phyloP scores from a whole-genome alignment of 2,888 invertebrate species.

The Phyllotreta cruciferae region DNA sequence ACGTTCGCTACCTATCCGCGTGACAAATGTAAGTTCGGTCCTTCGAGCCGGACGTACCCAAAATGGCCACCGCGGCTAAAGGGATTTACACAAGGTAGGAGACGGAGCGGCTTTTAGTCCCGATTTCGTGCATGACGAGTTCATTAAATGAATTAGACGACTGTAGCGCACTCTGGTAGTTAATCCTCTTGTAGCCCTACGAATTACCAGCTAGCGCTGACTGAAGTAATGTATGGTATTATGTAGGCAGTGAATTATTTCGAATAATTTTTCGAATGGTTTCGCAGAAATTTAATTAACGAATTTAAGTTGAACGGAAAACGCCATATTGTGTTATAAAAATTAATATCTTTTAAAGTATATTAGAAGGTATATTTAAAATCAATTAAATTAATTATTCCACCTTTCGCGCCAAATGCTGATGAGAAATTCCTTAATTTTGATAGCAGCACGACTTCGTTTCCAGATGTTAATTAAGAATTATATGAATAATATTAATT shows the following conservation, averaged over 20 bases:
- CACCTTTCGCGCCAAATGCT: too few species aligned
- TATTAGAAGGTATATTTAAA: too few species aligned
- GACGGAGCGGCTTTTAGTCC: slow-evolving; percentile 50
- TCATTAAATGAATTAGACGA: slow-evolving; percentile 55
- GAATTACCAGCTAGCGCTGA: slow-evolving; percentile 17
- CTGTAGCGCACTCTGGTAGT: slow-evolving; percentile 27
- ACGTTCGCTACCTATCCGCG: slow-evolving; percentile 33
- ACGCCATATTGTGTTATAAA: too few species aligned
- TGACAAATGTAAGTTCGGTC: slow-evolving; percentile 57
- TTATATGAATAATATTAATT: too few species aligned
- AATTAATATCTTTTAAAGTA: too few species aligned
- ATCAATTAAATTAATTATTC: too few species aligned
- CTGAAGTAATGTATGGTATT: slow-evolving; percentile 12
- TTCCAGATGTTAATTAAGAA: too few species aligned
- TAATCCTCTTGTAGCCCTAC: slow-evolving; percentile 17
- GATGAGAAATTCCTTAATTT: too few species aligned
- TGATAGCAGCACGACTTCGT: too few species aligned
- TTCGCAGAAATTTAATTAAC: too few species aligned
- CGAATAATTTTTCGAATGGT: too few species aligned
- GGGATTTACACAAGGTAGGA: slow-evolving; percentile 55
- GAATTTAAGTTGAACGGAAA: too few species aligned
- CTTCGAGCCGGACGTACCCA: slow-evolving; percentile 48
- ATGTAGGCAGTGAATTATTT: slow-evolving; percentile 13
- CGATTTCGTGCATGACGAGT: slow-evolving; percentile 57
- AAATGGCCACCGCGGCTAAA: slow-evolving; percentile 56